Evolutionary conservation across 2,113 vertebrate genomes (phyloP).

Genomic region (Melanostigma gelatinosum): DNA sequence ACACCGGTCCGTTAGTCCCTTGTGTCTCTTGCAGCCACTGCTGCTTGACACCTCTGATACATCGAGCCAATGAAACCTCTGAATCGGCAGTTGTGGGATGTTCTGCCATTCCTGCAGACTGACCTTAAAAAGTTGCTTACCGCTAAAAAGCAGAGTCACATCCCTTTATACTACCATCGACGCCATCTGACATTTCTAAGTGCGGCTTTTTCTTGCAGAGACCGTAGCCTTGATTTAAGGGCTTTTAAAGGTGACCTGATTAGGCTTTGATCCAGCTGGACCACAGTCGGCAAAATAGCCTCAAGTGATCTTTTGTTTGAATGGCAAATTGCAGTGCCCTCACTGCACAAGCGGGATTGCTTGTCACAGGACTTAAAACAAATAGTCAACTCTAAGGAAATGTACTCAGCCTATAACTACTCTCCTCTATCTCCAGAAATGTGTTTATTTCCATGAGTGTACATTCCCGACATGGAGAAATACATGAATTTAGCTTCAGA

Average conservation of each 20-base stretch:
- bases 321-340: conserved; percentile 39
- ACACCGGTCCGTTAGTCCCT: not conserved
- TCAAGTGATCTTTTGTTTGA: conserved; percentile 28
- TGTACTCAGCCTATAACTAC: not conserved
- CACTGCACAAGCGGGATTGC: conserved; percentile 23
- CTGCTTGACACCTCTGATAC: conserved; percentile 36
- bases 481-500: conserved; percentile 29
- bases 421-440: conserved; percentile 30
- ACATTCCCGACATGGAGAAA: conserved; percentile 14
- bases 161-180: conserved; percentile 45
- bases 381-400: conserved; percentile 42
- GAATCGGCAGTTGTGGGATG: conserved; percentile 46
- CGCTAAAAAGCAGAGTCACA: conserved; percentile 34
- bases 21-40: conserved; percentile 12
- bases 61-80: conserved; percentile 29
- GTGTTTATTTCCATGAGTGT: conserved; percentile 11
- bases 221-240: conserved; percentile 55
- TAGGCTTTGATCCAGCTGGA: conserved; percentile 51
- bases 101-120: conserved; percentile 36
- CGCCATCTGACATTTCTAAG: conserved; percentile 53
- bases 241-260: conserved; percentile 71
- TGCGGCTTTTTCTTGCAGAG: conserved; percentile 30
- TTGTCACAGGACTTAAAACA: conserved; percentile 48
- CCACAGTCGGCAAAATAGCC: conserved; percentile 30
- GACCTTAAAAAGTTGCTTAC: conserved; percentile 62